Base-by-base conservation (phyloP, 1,140 invertebrate species). In the Dendrolimus kikuchii region DNA sequence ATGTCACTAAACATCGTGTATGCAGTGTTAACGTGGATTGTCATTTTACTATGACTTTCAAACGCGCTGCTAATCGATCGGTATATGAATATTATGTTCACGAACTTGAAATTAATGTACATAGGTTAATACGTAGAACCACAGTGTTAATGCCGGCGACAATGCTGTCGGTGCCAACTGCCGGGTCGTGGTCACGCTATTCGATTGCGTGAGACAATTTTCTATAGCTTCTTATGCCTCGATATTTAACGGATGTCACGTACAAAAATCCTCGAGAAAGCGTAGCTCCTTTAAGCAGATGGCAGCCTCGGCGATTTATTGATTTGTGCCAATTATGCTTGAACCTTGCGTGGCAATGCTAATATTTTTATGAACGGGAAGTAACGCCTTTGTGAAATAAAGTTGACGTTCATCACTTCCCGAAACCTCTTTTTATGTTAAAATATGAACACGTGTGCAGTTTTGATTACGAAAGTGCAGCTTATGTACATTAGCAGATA, bases 191-290 rank as follows among this genome's bases (percentile, higher is more conserved):
- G 38, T 53, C 65, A 62, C 64, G 64, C 51, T 49, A 56, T 55
- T 57, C 59, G 53, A 66, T 23, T 58, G 74, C 79, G 79, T 80
- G 77, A 75, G 60, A 71, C 65, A 68, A 78, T 80, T 77, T 73
- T 75, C 63, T 80, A 73, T 68, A 53, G 61, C 65, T 68, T 59
- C 59, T 66, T 61, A 64, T 57, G 65, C 65, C 61, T 64, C 59
- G 54, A 63, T 71, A 57, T 62, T 57, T 55, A 57, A 62, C 63
- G 66, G 66, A 74, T 62, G 66, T 80, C 77, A 80, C 75, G 79
- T 82, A 58, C 61, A 48, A 54, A 66, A 49, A 60, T 59, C 23
- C 62, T 74, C 72, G 62, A 60, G 64, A 72, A 70, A 69, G 64
- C 62, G 51, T 55, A 66, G 70, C 56, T 51, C 46, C 6, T 53